Conservation (phyloP, 2,888 invertebrate genomes). For the Ectobius pallidus region DNA sequence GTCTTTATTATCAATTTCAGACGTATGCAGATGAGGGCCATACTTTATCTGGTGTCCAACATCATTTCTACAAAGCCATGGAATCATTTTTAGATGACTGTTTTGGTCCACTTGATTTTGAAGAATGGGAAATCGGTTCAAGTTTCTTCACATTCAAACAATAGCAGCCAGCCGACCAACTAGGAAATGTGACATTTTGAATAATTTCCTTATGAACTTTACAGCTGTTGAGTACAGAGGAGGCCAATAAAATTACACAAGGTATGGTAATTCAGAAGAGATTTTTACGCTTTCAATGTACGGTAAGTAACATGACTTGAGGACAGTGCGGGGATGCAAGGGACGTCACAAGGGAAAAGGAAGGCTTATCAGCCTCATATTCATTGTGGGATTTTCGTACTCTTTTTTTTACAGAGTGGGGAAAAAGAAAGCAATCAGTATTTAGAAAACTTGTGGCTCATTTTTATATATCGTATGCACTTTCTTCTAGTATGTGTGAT, state of each 20-base stretch:
- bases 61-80: constrained; percentile 83
- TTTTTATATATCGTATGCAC: too few relatives aligned
- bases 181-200: not conserved
- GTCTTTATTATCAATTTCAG: too few relatives aligned
- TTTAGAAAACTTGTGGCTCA: not conserved
- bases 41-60: constrained; percentile 70
- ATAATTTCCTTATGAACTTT: too few relatives aligned
- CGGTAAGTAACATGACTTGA: not conserved
- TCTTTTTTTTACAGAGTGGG: too few relatives aligned
- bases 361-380: not conserved
- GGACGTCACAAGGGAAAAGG: too few relatives aligned
- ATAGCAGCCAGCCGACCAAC: constrained; percentile 24
- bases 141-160: constrained; percentile 58
- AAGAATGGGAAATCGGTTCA: constrained; percentile 71
- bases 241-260: not conserved
- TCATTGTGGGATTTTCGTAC: not conserved
- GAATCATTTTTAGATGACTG: constrained; percentile 87
- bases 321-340: not conserved
- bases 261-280: not conserved
- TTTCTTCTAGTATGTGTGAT: too few relatives aligned
- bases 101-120: constrained; percentile 73
- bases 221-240: too few relatives aligned
- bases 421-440: not conserved
- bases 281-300: not conserved
- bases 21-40: constrained; percentile 89